These are phyloP conservation scores for Diabrotica virgifera DNA, from an alignment of 1,140 invertebrate species.

Conservation along the genomic window DNA sequence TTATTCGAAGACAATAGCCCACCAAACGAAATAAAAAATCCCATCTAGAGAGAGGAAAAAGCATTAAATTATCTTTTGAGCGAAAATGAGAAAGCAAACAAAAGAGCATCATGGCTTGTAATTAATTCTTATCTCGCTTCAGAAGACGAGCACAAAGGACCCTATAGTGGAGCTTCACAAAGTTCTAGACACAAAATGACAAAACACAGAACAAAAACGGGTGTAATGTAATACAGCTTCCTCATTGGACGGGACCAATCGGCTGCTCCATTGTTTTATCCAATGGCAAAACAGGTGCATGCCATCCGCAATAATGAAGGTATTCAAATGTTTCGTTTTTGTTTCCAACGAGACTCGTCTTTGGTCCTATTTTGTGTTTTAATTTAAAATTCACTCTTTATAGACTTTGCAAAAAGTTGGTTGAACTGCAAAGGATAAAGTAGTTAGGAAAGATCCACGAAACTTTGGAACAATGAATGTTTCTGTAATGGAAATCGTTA, in stretches of 20 bases:
- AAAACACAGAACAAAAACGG: slow-evolving; percentile 46
- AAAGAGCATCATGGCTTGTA: slow-evolving; percentile 44
- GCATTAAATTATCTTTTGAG: slow-evolving; percentile 25
- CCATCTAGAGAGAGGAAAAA: slow-evolving; percentile 7
- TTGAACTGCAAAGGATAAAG: too few species aligned
- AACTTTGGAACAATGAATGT: too few species aligned
- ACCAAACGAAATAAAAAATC: slow-evolving; percentile 1
- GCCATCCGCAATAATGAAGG: slow-evolving; percentile 5
- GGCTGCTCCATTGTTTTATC: slow-evolving; percentile 41
- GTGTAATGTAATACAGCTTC: slow-evolving; percentile 43
- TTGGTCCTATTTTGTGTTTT: too few species aligned
- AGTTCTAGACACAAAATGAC: slow-evolving; percentile 46
- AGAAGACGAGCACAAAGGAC: slow-evolving; percentile 41
- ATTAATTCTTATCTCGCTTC: slow-evolving; percentile 48
- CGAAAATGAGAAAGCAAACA: slow-evolving; percentile 40
- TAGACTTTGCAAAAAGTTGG: too few species aligned
- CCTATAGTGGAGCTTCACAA: slow-evolving; percentile 42
- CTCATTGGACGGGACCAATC: slow-evolving; percentile 45
- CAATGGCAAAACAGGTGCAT: slow-evolving; percentile 40
- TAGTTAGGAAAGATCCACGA: too few species aligned
- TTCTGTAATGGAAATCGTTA: too few species aligned
- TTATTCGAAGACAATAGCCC: not conserved
- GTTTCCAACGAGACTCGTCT: too few species aligned
- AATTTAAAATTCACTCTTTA: too few species aligned
- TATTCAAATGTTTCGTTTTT: slow-evolving; percentile 6